These are phyloP conservation scores for Callopanchax toddi DNA, from an alignment of 2,113 vertebrate genomes.

Conservation along the genomic window DNA sequence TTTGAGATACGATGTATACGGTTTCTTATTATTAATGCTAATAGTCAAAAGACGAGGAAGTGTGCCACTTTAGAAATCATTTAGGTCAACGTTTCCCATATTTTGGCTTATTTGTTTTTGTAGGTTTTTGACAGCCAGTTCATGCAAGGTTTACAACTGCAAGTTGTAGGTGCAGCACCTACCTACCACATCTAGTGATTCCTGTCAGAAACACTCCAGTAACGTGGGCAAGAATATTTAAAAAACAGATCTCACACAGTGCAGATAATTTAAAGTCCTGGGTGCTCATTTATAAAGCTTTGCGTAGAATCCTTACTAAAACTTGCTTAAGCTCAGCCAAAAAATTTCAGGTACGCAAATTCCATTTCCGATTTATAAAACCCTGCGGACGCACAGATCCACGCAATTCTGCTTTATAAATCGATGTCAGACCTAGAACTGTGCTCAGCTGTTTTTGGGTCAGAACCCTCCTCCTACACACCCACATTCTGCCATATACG, in stretches of 20 bases:
- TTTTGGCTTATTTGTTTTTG: neutral
- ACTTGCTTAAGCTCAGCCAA: too few relatives aligned
- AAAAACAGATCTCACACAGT: neutral
- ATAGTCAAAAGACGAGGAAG: neutral
- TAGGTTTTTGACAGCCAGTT: neutral
- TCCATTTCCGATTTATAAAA: too few relatives aligned
- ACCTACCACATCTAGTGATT: neutral
- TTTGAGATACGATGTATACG: neutral
- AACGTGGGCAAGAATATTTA: neutral
- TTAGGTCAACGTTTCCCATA: neutral
- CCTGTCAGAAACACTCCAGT: neutral
- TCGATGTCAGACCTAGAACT: too few relatives aligned
- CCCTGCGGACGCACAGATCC: too few relatives aligned
- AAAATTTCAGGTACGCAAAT: too few relatives aligned
- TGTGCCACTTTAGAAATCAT: too few relatives aligned
- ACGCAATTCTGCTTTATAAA: too few relatives aligned
- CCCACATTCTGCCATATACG: too few relatives aligned
- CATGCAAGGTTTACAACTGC: neutral
- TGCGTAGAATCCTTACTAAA: too few relatives aligned
- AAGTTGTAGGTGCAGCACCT: neutral
- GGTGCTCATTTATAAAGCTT: too few relatives aligned
- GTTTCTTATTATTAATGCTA: neutral
- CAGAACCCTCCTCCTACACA: too few relatives aligned
- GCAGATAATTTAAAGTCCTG: neutral
- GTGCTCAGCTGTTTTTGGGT: too few relatives aligned